These are phyloP conservation scores for Solenopsis invicta DNA, from an alignment of 1,140 invertebrate species.

Conservation along the genomic window DNA sequence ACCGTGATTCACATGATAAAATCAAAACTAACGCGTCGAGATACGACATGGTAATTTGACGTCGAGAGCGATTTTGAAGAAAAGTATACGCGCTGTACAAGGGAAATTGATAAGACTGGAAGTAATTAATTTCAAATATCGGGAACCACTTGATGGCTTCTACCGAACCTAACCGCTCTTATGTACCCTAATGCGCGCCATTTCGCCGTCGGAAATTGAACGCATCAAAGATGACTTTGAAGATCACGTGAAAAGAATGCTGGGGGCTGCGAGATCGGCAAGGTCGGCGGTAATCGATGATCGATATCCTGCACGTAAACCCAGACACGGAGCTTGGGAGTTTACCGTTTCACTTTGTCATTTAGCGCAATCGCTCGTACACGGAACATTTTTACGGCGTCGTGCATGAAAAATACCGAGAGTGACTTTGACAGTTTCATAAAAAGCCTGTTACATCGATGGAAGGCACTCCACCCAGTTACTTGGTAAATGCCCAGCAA, in stretches of 20 bases:
- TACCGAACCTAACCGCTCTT: not conserved
- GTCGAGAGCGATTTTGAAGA: not conserved
- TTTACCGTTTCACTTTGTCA: constrained; percentile 59
- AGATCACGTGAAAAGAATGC: constrained; percentile 37
- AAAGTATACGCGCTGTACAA: not conserved
- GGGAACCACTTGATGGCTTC: not conserved
- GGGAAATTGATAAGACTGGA: constrained; percentile 63
- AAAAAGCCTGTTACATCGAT: constrained; percentile 45
- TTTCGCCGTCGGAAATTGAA: constrained; percentile 33
- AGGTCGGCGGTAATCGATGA: constrained; percentile 43
- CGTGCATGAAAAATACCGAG: constrained; percentile 53
- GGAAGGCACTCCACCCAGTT: constrained; percentile 15
- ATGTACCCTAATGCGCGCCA: not conserved
- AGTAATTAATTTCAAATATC: constrained; percentile 60
- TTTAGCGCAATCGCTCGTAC: constrained; percentile 59
- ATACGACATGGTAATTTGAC: not conserved
- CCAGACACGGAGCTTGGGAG: constrained; percentile 3
- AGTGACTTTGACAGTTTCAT: constrained; percentile 61
- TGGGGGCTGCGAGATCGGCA: not conserved
- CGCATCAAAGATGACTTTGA: constrained; percentile 48
- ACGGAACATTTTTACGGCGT: constrained; percentile 49
- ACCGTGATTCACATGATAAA: constrained; percentile 26
- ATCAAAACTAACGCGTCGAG: constrained; percentile 34
- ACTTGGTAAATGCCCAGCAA: constrained; percentile 38
- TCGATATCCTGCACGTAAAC: constrained; percentile 33